Base-by-base conservation (phyloP, 2,797 vertebrate species). In the Falco biarmicus region DNA sequence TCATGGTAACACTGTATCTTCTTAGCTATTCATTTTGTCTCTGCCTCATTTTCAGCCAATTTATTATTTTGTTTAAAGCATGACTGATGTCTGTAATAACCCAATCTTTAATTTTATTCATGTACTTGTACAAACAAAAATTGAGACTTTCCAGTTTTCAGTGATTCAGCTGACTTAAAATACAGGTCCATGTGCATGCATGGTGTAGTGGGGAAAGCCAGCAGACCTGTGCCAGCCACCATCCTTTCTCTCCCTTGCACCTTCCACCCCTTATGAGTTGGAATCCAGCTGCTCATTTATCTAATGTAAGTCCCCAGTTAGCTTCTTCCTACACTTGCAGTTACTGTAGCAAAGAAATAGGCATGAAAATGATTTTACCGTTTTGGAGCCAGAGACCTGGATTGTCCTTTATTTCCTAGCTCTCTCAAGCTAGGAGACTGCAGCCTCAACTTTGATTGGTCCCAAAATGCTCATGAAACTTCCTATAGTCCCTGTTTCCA, bases 381-480 rank as follows among this genome's bases (percentile, higher is more conserved):
- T 11, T 93, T 84, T 89, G 37, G 47, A 89, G 54, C 32, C 73
- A 81, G 63, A 88, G 59, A 59, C 37, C 51, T 86, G 57, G 34
- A 41, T 78, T 91, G 73, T 82, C 56, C 77, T 81, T 47, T 82
- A 59, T 86, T 92, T 93, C 37, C 43, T 68, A 73, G 69, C 41
- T 96, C 43, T 71, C 59, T 84, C 87, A 79, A 63, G 39, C 65
- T 92, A 74, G 54, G 60, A 85, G 34, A 78, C 84, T 73, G 37
- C 68, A 94, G 66, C 34, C 19, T 92, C 61, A 83, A 65, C 68
- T n/a, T 73, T 79, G 34, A 84, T 53, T 75, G 34, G 69, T 93
- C 92, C 82, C 93, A 53, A 91, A 95, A 93, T 60, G 31, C 79
- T 79, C 79, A 76, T 92, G 73, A 92, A 95, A 91, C 63, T 88